Evolutionary conservation across 2,113 vertebrate species (phyloP), one percentile per base, ranked within the genome.

Genomic region (Gymnogyps californianus): DNA sequence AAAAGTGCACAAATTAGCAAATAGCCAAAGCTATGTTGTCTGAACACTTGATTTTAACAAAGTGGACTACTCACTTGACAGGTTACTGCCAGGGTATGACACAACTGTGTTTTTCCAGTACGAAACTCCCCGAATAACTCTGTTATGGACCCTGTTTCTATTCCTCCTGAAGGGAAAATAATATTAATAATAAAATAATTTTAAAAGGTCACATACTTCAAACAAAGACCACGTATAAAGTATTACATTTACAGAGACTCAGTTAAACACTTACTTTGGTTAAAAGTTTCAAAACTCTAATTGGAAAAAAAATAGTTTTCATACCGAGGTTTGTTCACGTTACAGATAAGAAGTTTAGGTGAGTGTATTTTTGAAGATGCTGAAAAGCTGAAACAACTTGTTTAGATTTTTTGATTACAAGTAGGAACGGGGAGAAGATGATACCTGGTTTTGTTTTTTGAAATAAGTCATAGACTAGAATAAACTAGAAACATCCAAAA

Each of bases 81-180:
- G 36, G 99, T 99, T 31, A 99, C 99, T 7, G 99, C 99, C 24
- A 99, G 94, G 0, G 99, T 99, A 95, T 99, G 99, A 96, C 99
- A 99, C 89, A 99, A 97, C 97, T 99, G 99, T 1, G 99, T 99
- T 93, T 99, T 99, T 31, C 99, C 99, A 4, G 99, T 99, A 40
- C 99, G 98, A 87, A 99, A 99, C 96, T 99, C 99, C 83, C 99
- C 99, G 15, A 99, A 99, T 98, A 99, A 99, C 95, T 99, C 99
- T 19, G 99, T 99, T 95, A 99, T 99, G 75, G 99, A 99, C 54
- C 99, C 99, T 0, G 99, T 99, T 97, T 99, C 99, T 83, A 99
- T 99, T 64, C 99, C 99, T 85, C 99, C 99, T 99, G 28, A 40
- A 29, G 29, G 54, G 20, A 62, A 84, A 89, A 49, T 0, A 69